A percentile compares a stretch with the other conserved stretches of the same genome.
phyloP scores from a whole-genome alignment of 2,888 invertebrate species.

The Byasa hedistus region DNA sequence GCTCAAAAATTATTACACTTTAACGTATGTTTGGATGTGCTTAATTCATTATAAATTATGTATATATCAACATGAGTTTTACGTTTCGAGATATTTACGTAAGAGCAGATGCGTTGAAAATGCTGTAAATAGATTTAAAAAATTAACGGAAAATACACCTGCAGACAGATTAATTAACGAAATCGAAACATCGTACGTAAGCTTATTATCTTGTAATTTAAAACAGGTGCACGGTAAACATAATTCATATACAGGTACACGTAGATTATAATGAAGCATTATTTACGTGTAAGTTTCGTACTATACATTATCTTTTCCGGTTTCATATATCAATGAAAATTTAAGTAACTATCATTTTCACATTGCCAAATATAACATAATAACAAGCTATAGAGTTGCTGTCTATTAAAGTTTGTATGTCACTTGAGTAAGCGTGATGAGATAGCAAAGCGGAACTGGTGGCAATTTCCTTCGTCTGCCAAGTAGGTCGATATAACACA shows the following conservation, averaged over 20 bases:
- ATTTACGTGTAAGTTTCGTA: constrained; percentile 12
- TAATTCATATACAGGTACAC: constrained; percentile 48
- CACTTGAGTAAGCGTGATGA: constrained; percentile 57
- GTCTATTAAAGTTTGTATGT: constrained; percentile 37
- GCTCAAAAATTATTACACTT: constrained; percentile 1
- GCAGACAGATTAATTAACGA: constrained; percentile 28
- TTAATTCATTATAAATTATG: constrained; percentile 16
- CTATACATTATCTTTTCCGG: not conserved
- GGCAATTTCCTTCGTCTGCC: constrained; percentile 67
- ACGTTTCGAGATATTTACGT: constrained; percentile 19
- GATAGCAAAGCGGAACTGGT: constrained; percentile 58
- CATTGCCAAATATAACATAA: constrained; percentile 21
- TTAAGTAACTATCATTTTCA: constrained; percentile 1
- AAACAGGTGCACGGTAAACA: constrained; percentile 46
- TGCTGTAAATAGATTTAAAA: constrained; percentile 23
- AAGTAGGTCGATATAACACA: constrained; percentile 41
- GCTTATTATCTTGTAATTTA: constrained; percentile 40
- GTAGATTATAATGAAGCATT: not conserved
- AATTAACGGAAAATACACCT: constrained; percentile 23
- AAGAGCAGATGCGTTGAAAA: constrained; percentile 21
- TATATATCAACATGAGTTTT: too few species aligned
- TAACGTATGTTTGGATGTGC: constrained; percentile 15
- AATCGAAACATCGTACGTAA: constrained; percentile 29
- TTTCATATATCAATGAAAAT: not conserved
- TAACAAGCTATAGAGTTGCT: constrained; percentile 30